Evolutionary conservation across 37 sponge, comb jelly and placozoan genomes (phyloP).

Genomic region (Mnemiopsis leidyi): DNA sequence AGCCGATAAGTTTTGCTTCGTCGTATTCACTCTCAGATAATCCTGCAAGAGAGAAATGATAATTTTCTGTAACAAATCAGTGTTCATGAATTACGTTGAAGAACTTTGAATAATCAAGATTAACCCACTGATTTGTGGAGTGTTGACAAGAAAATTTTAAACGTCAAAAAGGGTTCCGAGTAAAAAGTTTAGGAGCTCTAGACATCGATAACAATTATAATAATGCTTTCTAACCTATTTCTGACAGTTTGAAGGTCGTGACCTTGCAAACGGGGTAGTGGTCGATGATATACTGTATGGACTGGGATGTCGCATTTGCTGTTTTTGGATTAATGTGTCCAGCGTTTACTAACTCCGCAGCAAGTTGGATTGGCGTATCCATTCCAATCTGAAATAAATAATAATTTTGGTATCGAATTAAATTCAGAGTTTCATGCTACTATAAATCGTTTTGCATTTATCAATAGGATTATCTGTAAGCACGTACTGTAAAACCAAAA

Average conservation of each 20-base stretch:
- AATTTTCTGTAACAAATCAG: too few relatives aligned
- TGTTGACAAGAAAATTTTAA: not conserved
- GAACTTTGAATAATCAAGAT: too few relatives aligned
- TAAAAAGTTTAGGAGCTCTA: not conserved
- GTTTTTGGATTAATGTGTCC: constrained; percentile 60
- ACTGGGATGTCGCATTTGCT: not conserved
- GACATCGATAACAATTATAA: too few relatives aligned
- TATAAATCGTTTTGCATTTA: not conserved
- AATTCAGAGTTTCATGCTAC: not conserved
- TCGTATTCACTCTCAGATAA: constrained; percentile 43
- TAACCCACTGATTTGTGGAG: too few relatives aligned
- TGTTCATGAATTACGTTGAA: not conserved
- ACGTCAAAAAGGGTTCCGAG: not conserved
- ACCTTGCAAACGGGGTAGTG: constrained; percentile 50
- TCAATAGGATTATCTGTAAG: not conserved
- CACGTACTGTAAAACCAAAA: constrained; percentile 20
- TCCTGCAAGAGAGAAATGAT: too few relatives aligned
- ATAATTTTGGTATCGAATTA: too few relatives aligned
- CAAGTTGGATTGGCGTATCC: constrained; percentile 38
- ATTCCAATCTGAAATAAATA: constrained; percentile 48
- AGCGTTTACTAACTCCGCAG: constrained; percentile 29
- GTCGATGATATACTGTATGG: constrained; percentile 56
- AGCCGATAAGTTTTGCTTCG: not conserved
- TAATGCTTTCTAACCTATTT: not conserved
- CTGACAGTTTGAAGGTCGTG: constrained; percentile 56